These are phyloP conservation scores for Ciconia boyciana DNA, from an alignment of 2,113 vertebrate genomes.

Conservation along the genomic window DNA sequence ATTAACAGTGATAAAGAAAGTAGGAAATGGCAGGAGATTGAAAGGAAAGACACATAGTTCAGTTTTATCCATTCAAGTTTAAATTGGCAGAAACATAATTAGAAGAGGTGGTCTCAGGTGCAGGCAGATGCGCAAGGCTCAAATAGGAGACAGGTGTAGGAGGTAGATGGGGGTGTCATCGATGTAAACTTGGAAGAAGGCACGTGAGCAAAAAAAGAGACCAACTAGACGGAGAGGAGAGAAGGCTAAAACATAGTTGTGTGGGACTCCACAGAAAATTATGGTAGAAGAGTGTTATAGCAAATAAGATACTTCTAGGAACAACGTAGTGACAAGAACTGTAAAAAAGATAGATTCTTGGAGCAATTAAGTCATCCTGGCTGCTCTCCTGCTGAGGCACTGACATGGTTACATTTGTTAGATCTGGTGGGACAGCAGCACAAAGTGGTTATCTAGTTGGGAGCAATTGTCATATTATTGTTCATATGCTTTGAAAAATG, in stretches of 20 bases:
- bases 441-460: background rate
- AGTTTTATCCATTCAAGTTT: background rate
- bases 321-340: background rate
- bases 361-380: background rate
- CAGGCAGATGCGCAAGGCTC: background rate
- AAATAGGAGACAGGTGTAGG: background rate
- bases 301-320: background rate
- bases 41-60: background rate
- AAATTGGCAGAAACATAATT: background rate
- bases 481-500: conserved; percentile 30
- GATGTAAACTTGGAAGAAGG: background rate
- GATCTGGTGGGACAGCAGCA: conserved; percentile 16
- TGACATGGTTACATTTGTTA: background rate
- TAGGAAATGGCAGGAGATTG: background rate
- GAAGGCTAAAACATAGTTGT: background rate
- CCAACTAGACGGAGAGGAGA: background rate
- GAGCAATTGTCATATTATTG: conserved; percentile 21
- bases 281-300: background rate
- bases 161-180: background rate
- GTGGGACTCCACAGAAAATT: background rate
- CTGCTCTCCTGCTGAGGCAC: background rate
- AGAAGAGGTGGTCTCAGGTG: background rate
- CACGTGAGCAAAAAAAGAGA: background rate
- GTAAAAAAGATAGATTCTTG: background rate
- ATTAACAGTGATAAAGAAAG: background rate